Percentiles rank a stretch among this genome's conserved stretches.
Evolutionary conservation across 2,888 invertebrate species (phyloP).

Genomic region (Drosophila picticornis): DNA sequence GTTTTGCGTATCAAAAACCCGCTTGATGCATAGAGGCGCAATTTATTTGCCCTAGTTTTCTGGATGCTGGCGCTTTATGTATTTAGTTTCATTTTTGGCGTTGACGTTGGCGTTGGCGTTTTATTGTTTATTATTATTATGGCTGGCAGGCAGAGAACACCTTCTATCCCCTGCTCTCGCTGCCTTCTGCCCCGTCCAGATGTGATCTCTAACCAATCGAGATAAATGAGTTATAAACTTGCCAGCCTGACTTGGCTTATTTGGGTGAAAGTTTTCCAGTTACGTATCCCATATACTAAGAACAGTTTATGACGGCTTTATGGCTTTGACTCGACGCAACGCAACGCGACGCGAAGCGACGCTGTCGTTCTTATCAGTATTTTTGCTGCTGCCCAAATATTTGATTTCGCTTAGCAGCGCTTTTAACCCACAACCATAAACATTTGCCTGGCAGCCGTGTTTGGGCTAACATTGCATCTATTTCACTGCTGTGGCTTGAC

Average conservation of each 20-base stretch:
- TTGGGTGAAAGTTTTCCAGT: slow-evolving; percentile 57
- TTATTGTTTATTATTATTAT: slow-evolving; percentile 70
- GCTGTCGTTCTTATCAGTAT: slow-evolving; percentile 47
- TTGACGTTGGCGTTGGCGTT: slow-evolving; percentile 72
- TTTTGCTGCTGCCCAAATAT: slow-evolving; percentile 50
- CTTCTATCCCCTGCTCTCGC: not conserved
- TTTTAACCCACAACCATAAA: slow-evolving; percentile 39
- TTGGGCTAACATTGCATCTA: slow-evolving; percentile 24
- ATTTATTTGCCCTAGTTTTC: slow-evolving; percentile 59
- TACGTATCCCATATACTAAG: slow-evolving; percentile 29
- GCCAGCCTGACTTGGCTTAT: slow-evolving; percentile 19
- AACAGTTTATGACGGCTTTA: slow-evolving; percentile 47
- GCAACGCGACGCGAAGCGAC: not conserved
- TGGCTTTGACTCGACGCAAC: slow-evolving; percentile 23
- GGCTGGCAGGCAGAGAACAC: slow-evolving; percentile 50
- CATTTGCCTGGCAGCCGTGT: slow-evolving; percentile 28
- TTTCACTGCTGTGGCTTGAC: slow-evolving; percentile 22
- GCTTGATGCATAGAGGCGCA: slow-evolving; percentile 25
- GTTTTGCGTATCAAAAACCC: slow-evolving; percentile 50
- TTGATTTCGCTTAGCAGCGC: slow-evolving; percentile 40
- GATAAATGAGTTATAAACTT: slow-evolving; percentile 76
- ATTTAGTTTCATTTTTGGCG: slow-evolving; percentile 67
- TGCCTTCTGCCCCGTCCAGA: slow-evolving; percentile 9
- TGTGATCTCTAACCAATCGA: slow-evolving; percentile 56
- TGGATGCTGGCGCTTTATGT: slow-evolving; percentile 40